These are phyloP conservation scores for Homarus americanus DNA, from an alignment of 1,140 invertebrate species.

Conservation along the genomic window DNA sequence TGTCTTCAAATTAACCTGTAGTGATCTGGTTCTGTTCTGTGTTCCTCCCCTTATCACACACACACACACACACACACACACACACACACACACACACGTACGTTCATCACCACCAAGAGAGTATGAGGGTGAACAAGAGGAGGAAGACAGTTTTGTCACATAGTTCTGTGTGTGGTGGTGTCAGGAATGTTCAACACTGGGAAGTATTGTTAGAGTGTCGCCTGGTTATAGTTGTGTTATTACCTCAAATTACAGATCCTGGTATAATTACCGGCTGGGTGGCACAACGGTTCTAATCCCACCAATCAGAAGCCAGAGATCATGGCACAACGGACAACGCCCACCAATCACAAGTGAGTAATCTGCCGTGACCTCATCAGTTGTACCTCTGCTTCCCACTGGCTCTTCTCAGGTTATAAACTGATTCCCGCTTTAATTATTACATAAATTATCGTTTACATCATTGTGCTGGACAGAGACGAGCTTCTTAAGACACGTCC, in stretches of 20 bases:
- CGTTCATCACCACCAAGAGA: too few relatives aligned
- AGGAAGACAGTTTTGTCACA: not conserved
- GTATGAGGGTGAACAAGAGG: not conserved
- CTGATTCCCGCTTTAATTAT: too few relatives aligned
- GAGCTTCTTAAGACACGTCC: too few relatives aligned
- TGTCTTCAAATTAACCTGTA: too few relatives aligned
- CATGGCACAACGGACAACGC: not conserved
- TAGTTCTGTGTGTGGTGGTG: too few relatives aligned
- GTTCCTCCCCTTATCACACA: too few relatives aligned
- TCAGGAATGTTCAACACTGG: not conserved
- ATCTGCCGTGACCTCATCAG: not conserved
- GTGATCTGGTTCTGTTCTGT: too few relatives aligned
- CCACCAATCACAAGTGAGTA: not conserved
- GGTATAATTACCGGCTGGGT: not conserved
- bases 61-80: slow-evolving; percentile 4
- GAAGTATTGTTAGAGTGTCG: not conserved
- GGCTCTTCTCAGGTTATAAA: too few relatives aligned
- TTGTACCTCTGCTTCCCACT: not conserved
- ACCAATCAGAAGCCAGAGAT: not conserved
- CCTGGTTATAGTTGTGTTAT: not conserved
- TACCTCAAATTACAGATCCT: slow-evolving; percentile 2
- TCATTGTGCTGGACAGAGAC: too few relatives aligned
- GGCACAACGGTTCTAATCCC: not conserved
- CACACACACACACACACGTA: not conserved
- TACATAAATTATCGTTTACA: too few relatives aligned